Evolutionary conservation across 2,888 invertebrate species (phyloP), one percentile per base, ranked within the genome.

Genomic region (Nematopogon swammerdamellus): DNA sequence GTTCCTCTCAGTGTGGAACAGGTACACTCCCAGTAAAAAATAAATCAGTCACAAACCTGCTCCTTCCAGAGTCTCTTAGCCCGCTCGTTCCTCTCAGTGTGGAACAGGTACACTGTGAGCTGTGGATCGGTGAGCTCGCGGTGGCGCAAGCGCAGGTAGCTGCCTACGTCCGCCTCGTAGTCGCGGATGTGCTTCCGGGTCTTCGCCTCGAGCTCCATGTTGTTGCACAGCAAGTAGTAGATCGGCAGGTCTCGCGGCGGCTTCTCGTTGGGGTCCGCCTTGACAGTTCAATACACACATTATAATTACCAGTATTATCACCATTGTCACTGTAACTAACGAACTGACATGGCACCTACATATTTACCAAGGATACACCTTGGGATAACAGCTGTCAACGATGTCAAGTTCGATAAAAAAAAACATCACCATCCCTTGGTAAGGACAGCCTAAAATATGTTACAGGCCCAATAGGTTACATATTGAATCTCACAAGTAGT

Each of bases 201-300:
- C 1, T 65, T 64, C 50, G 86, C 82, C 61, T 91, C 91, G 49
- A 76, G 77, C 1, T 73, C 72, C 51, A 91, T 70, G 60, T 86
- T 85, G 1, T 80, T 70, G 54, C 86, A 80, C 1, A 91, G 69
- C 1, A 85, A 66, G 53, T 82, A 72, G 63, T 86, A 89, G 2
- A 91, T 61, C 57, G 86, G 80, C 2, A 88, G 64, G n/a, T 83
- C 76, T 14, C 86, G 83, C 0, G 85, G 83, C 0, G 73, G 76
- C 20, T 73, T 76, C 0, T 81, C 83, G 11, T 75, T 70, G 0
- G 86, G 82, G 57, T 89, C 85, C 0, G 89, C 85, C 87, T 87
- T n/a, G n/a, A n/a, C n/a, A n/a, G n/a, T 16, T 18, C 48, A 17
- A 19, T 19, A n/a, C n/a, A n/a, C n/a, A 11, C 3, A 30, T 2